A percentile compares a stretch with the other conserved stretches of the same genome.
Evolutionary conservation across 2,888 invertebrate genomes (phyloP).

Genomic region (Drosophila setosimentum): DNA sequence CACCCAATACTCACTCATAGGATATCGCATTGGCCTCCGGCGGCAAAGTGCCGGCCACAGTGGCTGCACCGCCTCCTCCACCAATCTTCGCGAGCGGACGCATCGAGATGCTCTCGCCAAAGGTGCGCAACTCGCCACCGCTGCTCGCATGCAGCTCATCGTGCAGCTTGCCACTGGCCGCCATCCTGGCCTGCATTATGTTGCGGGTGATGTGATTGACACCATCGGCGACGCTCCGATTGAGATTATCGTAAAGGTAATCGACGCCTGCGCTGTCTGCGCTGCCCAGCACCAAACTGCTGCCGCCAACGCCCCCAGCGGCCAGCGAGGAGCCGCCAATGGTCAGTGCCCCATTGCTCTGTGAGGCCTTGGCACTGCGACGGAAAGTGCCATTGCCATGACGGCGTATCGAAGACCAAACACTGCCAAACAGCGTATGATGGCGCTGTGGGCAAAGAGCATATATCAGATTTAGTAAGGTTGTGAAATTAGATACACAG

Average conservation of each 20-base stretch:
- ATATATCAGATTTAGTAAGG: neutral
- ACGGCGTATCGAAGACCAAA: conserved; percentile 96
- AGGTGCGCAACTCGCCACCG: conserved; percentile 81
- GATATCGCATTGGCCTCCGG: conserved; percentile 73
- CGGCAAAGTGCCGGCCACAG: conserved; percentile 63
- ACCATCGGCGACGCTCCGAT: conserved; percentile 83
- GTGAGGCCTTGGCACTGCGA: conserved; percentile 75
- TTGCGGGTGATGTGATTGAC: conserved; percentile 85
- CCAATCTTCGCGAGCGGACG: conserved; percentile 82
- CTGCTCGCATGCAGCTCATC: conserved; percentile 70
- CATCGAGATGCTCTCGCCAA: conserved; percentile 91
- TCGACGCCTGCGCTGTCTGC: conserved; percentile 60
- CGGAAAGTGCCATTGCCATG: conserved; percentile 87
- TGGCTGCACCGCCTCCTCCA: conserved; percentile 59
- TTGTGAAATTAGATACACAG: neutral
- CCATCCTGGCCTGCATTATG: conserved; percentile 82
- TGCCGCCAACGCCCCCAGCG: conserved; percentile 69
- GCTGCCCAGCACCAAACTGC: conserved; percentile 65
- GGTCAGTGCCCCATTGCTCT: conserved; percentile 74
- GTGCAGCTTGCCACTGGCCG: conserved; percentile 67
- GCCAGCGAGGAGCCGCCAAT: conserved; percentile 53
- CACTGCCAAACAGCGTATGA: conserved; percentile 97
- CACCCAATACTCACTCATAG: conserved; percentile 82
- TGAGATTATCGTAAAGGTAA: conserved; percentile 79
- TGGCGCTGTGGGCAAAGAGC: conserved; percentile 89